phyloP scores from a whole-genome alignment of 2,113 vertebrate species.

The Cettia cetti region DNA sequence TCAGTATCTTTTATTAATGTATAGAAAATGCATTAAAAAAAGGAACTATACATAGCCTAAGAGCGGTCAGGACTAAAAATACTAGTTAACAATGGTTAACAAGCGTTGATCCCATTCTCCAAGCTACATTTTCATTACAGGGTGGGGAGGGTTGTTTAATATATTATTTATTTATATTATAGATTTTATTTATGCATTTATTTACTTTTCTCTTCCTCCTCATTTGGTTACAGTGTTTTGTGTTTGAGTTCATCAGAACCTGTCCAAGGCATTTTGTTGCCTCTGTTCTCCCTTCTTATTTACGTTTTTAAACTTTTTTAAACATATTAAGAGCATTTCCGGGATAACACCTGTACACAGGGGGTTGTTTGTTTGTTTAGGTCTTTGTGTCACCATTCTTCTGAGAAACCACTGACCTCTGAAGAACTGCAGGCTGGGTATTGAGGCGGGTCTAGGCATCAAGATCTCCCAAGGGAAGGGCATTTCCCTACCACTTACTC shows the following conservation, averaged over 20 bases:
- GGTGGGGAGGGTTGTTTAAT: constrained; percentile 23
- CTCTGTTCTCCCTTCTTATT: neutral
- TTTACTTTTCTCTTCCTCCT: neutral
- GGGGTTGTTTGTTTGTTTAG: neutral
- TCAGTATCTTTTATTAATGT: constrained; percentile 98
- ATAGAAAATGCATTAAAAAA: constrained; percentile 99
- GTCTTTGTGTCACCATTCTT: constrained; percentile 9
- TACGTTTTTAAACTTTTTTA: neutral
- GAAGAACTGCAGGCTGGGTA: neutral
- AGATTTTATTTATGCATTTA: constrained; percentile 31
- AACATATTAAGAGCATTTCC: neutral
- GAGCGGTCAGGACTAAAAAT: constrained; percentile 89
- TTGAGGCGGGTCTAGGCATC: neutral
- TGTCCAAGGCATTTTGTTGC: neutral
- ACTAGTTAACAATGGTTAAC: constrained; percentile 89
- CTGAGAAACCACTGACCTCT: constrained; percentile 21
- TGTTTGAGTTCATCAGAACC: neutral
- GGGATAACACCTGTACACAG: constrained; percentile 31
- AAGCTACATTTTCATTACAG: constrained; percentile 63
- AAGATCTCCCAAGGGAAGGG: neutral
- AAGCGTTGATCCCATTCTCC: constrained; percentile 77
- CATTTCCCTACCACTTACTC: neutral
- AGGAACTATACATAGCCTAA: constrained; percentile 95
- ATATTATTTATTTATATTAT: constrained; percentile 62
- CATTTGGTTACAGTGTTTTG: neutral